phyloP scores from a whole-genome alignment of 2,888 invertebrate genomes.

The Drosophila subsilvestris region DNA sequence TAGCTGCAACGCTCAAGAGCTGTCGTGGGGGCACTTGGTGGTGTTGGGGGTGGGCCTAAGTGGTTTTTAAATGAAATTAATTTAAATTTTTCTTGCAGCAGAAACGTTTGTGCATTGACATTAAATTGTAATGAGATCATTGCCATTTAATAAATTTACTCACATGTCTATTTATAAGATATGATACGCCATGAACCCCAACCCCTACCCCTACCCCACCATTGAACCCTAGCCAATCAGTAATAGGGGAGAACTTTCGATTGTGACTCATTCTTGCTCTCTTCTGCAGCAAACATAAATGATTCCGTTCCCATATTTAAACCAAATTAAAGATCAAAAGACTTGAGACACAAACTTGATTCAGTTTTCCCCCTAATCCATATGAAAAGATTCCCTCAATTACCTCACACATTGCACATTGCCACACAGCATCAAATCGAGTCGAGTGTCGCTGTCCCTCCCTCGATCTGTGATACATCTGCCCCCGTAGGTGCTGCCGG shows the following conservation, averaged over 20 bases:
- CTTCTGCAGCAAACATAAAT: too few relatives aligned
- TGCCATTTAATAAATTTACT: slow-evolving; percentile 72
- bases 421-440: slow-evolving; percentile 27
- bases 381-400: slow-evolving; percentile 10
- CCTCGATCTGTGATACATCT: slow-evolving; percentile 22
- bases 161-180: slow-evolving; percentile 68
- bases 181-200: slow-evolving; percentile 53
- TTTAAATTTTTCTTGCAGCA: slow-evolving; percentile 62
- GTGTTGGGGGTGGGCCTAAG: slow-evolving; percentile 77
- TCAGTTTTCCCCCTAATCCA: background rate
- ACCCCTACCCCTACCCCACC: too few relatives aligned
- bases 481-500: slow-evolving; percentile 63
- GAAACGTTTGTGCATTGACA: slow-evolving; percentile 43
- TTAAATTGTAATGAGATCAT: slow-evolving; percentile 77
- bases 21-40: slow-evolving; percentile 50
- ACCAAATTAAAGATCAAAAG: slow-evolving; percentile 12
- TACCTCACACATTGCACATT: slow-evolving; percentile 22
- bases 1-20: slow-evolving; percentile 22
- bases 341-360: slow-evolving; percentile 25
- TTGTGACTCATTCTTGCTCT: slow-evolving; percentile 14
- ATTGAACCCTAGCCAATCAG: slow-evolving; percentile 44
- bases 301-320: too few relatives aligned
- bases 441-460: slow-evolving; percentile 31
- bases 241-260: slow-evolving; percentile 43
- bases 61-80: slow-evolving; percentile 79